phyloP scores from a whole-genome alignment of 2,797 vertebrate species.

The Fratercula arctica region DNA sequence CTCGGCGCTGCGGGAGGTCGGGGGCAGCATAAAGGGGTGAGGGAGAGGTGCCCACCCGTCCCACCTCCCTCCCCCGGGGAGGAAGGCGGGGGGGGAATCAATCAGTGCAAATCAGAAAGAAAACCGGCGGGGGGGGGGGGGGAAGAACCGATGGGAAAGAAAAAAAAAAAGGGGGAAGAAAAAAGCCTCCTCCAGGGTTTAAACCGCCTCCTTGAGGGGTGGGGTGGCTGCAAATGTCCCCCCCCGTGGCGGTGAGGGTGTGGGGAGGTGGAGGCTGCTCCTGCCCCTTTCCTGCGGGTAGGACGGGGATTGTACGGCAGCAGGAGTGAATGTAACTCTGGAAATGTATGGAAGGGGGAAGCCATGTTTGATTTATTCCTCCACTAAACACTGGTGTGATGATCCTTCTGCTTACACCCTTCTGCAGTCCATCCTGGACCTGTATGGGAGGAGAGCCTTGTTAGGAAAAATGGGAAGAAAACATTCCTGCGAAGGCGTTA shows the following conservation, averaged over 20 bases:
- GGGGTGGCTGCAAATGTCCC: neutral
- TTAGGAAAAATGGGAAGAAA: slow-evolving; percentile 41
- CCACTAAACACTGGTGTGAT: slow-evolving; percentile 55
- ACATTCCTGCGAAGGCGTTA: slow-evolving; percentile 21
- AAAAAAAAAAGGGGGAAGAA: neutral
- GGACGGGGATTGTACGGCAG: slow-evolving; percentile 36
- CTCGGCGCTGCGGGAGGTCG: slow-evolving; percentile 38
- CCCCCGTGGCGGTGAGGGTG: neutral
- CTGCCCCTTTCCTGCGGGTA: slow-evolving; percentile 32
- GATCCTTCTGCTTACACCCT: slow-evolving; percentile 58
- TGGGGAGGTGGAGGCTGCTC: slow-evolving; percentile 5
- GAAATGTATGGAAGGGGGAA: slow-evolving; percentile 73
- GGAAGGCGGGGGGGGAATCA: neutral
- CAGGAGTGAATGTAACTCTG: slow-evolving; percentile 65
- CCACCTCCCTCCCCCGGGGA: neutral
- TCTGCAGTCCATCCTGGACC: slow-evolving; percentile 62
- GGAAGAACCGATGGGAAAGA: neutral
- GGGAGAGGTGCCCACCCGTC: slow-evolving; percentile 2
- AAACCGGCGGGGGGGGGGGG: neutral
- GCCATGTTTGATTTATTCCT: slow-evolving; percentile 78
- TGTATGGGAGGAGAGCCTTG: slow-evolving; percentile 24
- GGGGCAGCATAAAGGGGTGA: slow-evolving; percentile 8
- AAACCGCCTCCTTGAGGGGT: neutral
- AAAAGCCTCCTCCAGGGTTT: neutral
- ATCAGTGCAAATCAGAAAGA: slow-evolving; percentile 22